A percentile compares a stretch with the other conserved stretches of the same genome.
Evolutionary conservation across 1,140 invertebrate species (phyloP).

Genomic region (Bombus haemorrhoidalis): DNA sequence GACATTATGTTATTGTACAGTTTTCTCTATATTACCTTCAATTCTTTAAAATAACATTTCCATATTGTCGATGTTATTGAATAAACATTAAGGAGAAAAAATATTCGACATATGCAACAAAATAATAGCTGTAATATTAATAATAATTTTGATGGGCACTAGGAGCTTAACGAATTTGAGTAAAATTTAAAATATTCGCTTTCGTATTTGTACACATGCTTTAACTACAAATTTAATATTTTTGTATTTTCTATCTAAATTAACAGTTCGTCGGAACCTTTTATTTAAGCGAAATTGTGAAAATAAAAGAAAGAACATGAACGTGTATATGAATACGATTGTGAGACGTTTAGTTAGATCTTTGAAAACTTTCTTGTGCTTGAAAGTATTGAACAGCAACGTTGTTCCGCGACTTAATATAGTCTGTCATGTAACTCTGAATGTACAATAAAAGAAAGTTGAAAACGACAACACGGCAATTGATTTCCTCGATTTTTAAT

Average conservation of each 20-base stretch:
- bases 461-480: constrained; percentile 7
- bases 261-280: not conserved
- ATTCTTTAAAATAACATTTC: not conserved
- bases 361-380: constrained; percentile 19
- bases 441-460: constrained; percentile 42
- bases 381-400: constrained; percentile 22
- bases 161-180: not conserved
- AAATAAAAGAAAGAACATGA: not conserved
- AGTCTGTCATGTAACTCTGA: constrained; percentile 44
- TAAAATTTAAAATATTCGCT: not conserved
- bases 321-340: constrained; percentile 5
- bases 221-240: not conserved
- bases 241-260: not conserved
- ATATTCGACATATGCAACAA: too few relatives aligned
- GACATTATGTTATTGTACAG: not conserved
- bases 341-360: constrained; percentile 12
- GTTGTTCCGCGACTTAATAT: constrained; percentile 34
- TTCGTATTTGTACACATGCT: constrained; percentile 3
- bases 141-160: not conserved
- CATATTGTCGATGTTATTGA: not conserved
- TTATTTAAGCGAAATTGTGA: not conserved
- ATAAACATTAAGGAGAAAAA: not conserved
- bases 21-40: not conserved
- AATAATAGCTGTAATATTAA: not conserved
- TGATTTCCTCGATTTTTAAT: constrained; percentile 19